Evolutionary conservation across 2,888 invertebrate genomes (phyloP).

Genomic region (Amphipoea oculea): DNA sequence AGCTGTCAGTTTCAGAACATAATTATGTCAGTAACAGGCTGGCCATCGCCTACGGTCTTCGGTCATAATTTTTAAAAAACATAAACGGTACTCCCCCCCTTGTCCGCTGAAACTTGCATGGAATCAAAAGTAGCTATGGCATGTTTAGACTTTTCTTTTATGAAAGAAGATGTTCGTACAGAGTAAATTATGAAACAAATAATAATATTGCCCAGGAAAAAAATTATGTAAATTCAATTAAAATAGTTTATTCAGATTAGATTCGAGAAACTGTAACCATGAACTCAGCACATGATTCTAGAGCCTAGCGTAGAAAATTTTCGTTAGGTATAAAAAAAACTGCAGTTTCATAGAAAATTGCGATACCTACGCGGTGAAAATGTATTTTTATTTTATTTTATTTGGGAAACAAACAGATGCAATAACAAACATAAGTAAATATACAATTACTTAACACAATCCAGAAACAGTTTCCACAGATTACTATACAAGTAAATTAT

Average conservation of each 20-base stretch:
- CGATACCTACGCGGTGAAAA: not conserved
- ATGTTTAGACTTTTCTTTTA: not conserved
- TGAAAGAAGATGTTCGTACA: not conserved
- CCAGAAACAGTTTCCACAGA: too few species aligned
- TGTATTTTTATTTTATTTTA: too few species aligned
- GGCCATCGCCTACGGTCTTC: constrained; percentile 18
- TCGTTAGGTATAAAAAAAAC: not conserved
- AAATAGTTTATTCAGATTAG: constrained; percentile 7
- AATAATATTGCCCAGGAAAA: not conserved
- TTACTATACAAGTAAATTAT: too few species aligned
- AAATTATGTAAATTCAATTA: not conserved
- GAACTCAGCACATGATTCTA: not conserved
- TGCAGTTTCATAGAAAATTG: not conserved
- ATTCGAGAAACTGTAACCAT: not conserved
- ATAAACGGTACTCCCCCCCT: constrained; percentile 17
- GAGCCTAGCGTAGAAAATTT: not conserved
- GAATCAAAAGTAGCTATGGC: constrained; percentile 53
- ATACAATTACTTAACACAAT: too few species aligned
- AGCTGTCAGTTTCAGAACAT: constrained; percentile 41
- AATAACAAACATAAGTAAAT: too few species aligned
- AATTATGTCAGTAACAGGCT: constrained; percentile 30
- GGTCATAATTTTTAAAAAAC: constrained; percentile 28
- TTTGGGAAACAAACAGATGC: too few species aligned
- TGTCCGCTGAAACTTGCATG: constrained; percentile 44
- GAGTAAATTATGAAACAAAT: not conserved